These are phyloP conservation scores for Sebastiscus albofasciatus DNA, from an alignment of 2,797 vertebrate species.

Conservation along the genomic window DNA sequence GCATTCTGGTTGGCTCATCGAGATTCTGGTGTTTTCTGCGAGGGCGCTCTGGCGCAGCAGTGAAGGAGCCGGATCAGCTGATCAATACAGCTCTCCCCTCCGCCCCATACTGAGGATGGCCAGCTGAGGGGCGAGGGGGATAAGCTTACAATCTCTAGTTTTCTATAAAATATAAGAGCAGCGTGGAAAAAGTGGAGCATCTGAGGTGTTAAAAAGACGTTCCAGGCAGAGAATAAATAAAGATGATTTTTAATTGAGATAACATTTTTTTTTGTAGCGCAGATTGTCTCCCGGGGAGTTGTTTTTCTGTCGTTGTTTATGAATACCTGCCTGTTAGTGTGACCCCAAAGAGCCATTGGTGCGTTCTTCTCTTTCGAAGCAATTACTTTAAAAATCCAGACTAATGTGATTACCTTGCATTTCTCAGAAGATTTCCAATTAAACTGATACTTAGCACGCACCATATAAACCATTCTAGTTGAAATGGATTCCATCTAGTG, in stretches of 20 bases:
- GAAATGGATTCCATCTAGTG: conserved; percentile 63
- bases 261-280: neutral
- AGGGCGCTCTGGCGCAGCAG: conserved; percentile 32
- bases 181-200: conserved; percentile 13
- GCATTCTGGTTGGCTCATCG: conserved; percentile 47
- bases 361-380: conserved; percentile 46
- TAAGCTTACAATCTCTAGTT: conserved; percentile 36
- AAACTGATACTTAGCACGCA: conserved; percentile 60
- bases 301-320: conserved; percentile 55
- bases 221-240: neutral
- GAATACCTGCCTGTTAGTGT: conserved; percentile 46
- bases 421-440: conserved; percentile 73
- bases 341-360: conserved; percentile 35
- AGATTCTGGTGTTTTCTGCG: conserved; percentile 67
- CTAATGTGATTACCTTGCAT: conserved; percentile 66
- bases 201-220: conserved; percentile 7
- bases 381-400: conserved; percentile 70
- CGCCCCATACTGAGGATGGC: conserved; percentile 17
- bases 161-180: conserved; percentile 18
- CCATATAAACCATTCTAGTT: conserved; percentile 55
- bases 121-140: conserved; percentile 18
- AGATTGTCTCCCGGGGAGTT: conserved; percentile 26
- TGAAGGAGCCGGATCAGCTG: conserved; percentile 62
- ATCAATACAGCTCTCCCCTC: conserved; percentile 57
- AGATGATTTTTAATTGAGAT: conserved; percentile 54